phyloP scores from a whole-genome alignment of 2,888 invertebrate genomes.

The Ophioninae sp. region DNA sequence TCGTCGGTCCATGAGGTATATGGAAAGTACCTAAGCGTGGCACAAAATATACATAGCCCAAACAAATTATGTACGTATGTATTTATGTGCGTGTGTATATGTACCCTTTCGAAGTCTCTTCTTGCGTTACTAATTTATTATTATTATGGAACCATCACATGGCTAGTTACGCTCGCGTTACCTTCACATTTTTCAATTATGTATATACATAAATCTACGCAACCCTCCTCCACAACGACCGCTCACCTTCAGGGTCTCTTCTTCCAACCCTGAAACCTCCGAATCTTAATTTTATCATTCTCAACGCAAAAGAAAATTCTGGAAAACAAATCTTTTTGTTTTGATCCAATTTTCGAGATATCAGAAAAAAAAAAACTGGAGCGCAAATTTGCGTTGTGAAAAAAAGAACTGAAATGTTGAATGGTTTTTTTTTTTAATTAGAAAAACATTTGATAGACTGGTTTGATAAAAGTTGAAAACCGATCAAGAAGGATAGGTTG shows the following conservation, averaged over 20 bases:
- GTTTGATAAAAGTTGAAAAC: too few relatives aligned
- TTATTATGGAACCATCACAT: constrained; percentile 76
- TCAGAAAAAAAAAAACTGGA: background rate
- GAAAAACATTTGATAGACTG: too few relatives aligned
- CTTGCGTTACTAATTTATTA: constrained; percentile 80
- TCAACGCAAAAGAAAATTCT: too few relatives aligned
- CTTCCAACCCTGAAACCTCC: background rate
- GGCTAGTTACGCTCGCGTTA: constrained; percentile 70
- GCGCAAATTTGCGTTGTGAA: background rate
- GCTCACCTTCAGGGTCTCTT: constrained; percentile 15
- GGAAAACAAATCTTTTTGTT: background rate
- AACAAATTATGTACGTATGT: background rate
- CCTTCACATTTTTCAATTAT: constrained; percentile 70
- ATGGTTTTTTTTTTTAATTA: background rate
- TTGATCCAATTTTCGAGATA: background rate
- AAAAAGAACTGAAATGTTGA: too few relatives aligned
- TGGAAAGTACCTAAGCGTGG: constrained; percentile 68
- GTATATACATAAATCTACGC: constrained; percentile 20
- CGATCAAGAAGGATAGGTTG: too few relatives aligned
- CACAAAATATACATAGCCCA: constrained; percentile 13
- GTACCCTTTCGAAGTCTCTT: constrained; percentile 69
- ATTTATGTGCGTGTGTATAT: background rate
- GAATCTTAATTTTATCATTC: background rate
- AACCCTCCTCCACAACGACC: constrained; percentile 11
- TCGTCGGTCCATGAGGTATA: constrained; percentile 66